Conservation (phyloP, 2,888 invertebrate species). For the Sphaerophoria rueppellii region DNA sequence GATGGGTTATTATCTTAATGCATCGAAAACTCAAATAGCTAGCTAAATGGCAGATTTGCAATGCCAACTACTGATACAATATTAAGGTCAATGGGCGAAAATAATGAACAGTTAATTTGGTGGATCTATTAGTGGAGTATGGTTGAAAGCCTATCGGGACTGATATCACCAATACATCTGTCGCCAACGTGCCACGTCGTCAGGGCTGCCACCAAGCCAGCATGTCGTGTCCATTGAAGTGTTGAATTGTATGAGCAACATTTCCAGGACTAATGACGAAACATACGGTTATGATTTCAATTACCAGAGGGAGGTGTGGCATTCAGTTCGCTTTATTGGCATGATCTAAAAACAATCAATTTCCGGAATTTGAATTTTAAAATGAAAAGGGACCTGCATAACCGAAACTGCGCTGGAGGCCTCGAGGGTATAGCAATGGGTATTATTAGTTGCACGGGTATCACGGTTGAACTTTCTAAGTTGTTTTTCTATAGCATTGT, state of each 20-base stretch:
- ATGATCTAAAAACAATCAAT: background rate
- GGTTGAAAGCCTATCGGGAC: constrained; percentile 2
- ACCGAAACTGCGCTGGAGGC: too few relatives aligned
- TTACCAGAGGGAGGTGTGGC: background rate
- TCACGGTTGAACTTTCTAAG: too few relatives aligned
- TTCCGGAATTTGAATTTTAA: background rate
- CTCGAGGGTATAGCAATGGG: too few relatives aligned
- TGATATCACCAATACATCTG: constrained; percentile 2
- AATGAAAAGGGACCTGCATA: background rate
- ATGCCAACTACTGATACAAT: constrained; percentile 46
- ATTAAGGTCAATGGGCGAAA: constrained; percentile 69
- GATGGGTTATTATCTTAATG: constrained; percentile 58
- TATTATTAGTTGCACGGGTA: too few relatives aligned
- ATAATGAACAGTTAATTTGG: constrained; percentile 67
- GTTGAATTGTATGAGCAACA: background rate
- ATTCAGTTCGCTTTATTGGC: background rate
- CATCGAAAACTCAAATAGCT: constrained; percentile 56
- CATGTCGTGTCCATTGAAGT: too few relatives aligned
- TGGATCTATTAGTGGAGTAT: constrained; percentile 34
- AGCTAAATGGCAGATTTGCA: constrained; percentile 64
- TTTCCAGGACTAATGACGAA: background rate
- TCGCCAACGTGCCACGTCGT: background rate
- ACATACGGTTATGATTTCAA: constrained; percentile 1
- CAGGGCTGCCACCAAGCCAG: too few relatives aligned
- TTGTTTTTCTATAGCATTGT: too few relatives aligned